Percentiles rank a stretch among this genome's conserved stretches.
These are phyloP conservation scores for Ciconia maguari DNA, from an alignment of 2,113 vertebrate genomes.

Conservation along the genomic window DNA sequence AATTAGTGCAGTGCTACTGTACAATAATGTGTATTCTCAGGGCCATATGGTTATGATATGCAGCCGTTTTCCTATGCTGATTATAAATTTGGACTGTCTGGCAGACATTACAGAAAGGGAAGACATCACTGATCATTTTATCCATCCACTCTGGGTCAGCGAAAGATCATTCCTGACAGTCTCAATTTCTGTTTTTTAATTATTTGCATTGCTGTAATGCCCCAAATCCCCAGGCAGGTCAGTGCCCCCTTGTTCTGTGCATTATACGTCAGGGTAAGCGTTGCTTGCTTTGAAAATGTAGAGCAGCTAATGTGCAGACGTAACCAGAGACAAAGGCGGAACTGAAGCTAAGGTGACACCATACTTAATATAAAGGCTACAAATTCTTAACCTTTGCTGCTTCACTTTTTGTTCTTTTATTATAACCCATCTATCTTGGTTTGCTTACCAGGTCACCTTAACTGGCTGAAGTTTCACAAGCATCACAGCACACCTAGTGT, in stretches of 20 bases:
- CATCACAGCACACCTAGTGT: neutral
- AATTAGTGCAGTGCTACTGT: constrained; percentile 55
- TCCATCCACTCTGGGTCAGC: neutral
- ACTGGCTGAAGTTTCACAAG: neutral
- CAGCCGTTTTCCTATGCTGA: neutral
- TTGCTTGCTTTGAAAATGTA: neutral
- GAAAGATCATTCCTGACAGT: neutral
- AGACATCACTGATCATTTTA: constrained; percentile 34
- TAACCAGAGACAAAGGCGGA: neutral
- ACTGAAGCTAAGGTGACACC: neutral
- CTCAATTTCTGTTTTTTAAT: constrained; percentile 10
- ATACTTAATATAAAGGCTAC: neutral
- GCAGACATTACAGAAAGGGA: constrained; percentile 18
- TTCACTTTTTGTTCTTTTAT: neutral
- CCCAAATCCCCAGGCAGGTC: neutral
- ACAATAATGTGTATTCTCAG: constrained; percentile 42
- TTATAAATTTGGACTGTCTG: constrained; percentile 46
- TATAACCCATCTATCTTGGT: neutral
- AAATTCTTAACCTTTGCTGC: neutral
- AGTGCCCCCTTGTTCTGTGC: neutral
- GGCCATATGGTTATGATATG: constrained; percentile 62
- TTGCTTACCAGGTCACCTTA: neutral
- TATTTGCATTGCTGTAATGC: neutral
- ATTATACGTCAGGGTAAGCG: neutral
- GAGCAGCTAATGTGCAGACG: neutral